These are phyloP conservation scores for Hipparchia semele DNA, from an alignment of 2,888 invertebrate genomes.

Conservation along the genomic window DNA sequence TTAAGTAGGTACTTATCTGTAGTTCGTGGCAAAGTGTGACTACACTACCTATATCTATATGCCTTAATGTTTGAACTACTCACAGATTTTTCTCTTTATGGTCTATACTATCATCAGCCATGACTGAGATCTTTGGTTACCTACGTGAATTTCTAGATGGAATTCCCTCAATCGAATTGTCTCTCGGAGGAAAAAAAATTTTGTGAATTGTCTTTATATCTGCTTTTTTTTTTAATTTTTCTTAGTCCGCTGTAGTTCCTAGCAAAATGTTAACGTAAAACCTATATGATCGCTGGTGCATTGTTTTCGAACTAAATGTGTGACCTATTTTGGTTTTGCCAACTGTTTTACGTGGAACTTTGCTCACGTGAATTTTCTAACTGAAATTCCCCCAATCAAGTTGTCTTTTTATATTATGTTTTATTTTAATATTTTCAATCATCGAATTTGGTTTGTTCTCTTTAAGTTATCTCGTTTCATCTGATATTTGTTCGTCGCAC, in stretches of 20 bases:
- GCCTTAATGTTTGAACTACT: neutral
- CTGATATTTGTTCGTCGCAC: neutral
- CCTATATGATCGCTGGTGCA: neutral
- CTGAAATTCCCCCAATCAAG: slow-evolving; percentile 3
- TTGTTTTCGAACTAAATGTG: slow-evolving; percentile 11
- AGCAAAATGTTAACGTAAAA: neutral
- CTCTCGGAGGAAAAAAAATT: no score
- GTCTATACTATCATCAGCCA: neutral
- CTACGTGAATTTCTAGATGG: neutral
- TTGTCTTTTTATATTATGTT: slow-evolving; percentile 1
- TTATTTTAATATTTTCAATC: neutral
- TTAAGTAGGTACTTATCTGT: slow-evolving; percentile 22
- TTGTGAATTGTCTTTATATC: no score
- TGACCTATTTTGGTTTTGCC: slow-evolving; percentile 13
- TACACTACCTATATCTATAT: neutral
- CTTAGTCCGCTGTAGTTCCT: no score
- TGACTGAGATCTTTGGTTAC: neutral
- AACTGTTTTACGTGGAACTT: neutral
- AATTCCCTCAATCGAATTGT: no score
- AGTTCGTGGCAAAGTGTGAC: slow-evolving; percentile 10
- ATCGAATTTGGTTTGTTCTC: neutral
- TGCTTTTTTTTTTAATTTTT: no score
- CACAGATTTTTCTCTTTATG: neutral
- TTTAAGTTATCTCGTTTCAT: neutral
- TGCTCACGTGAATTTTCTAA: neutral